phyloP scores from a whole-genome alignment of 1,140 invertebrate species.

The Pachypeltis micranthus region DNA sequence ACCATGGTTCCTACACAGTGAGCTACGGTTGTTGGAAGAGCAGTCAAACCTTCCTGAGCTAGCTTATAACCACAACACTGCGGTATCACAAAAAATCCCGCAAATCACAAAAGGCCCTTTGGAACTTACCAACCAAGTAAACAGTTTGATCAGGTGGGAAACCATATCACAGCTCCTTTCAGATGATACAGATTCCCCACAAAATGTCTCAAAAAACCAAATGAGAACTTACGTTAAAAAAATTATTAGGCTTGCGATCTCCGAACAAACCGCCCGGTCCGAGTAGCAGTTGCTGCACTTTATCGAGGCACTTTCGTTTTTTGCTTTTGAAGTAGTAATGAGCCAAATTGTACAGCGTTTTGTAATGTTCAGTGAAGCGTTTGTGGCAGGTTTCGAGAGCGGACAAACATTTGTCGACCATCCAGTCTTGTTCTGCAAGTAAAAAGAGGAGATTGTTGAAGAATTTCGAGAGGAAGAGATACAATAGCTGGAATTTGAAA shows the following conservation, averaged over 20 bases:
- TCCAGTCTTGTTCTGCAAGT: conserved; percentile 36
- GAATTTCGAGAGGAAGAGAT: too few species aligned
- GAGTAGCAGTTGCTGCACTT: conserved; percentile 58
- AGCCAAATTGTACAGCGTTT: conserved; percentile 76
- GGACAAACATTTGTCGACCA: conserved; percentile 49
- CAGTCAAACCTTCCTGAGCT: too few species aligned
- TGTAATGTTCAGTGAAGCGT: conserved; percentile 83
- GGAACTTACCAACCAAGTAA: too few species aligned
- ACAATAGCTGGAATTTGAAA: too few species aligned
- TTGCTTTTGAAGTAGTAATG: conserved; percentile 70
- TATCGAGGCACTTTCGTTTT: conserved; percentile 49
- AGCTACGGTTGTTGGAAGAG: too few species aligned
- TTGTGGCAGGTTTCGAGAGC: conserved; percentile 73
- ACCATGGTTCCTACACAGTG: too few species aligned
- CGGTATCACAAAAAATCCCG: too few species aligned
- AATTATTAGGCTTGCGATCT: conserved; percentile 71
- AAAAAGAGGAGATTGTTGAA: too few species aligned
- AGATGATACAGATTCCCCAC: not conserved
- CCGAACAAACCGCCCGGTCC: conserved; percentile 66
- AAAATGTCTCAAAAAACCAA: not conserved
- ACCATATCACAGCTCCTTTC: too few species aligned
- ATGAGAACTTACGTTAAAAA: conserved; percentile 77
- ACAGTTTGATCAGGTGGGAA: too few species aligned
- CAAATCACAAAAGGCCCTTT: too few species aligned
- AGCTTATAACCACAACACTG: too few species aligned